Evolutionary conservation across 2,113 vertebrate species (phyloP), one percentile per base, ranked within the genome.

Genomic region (Nesospiza acunhae): DNA sequence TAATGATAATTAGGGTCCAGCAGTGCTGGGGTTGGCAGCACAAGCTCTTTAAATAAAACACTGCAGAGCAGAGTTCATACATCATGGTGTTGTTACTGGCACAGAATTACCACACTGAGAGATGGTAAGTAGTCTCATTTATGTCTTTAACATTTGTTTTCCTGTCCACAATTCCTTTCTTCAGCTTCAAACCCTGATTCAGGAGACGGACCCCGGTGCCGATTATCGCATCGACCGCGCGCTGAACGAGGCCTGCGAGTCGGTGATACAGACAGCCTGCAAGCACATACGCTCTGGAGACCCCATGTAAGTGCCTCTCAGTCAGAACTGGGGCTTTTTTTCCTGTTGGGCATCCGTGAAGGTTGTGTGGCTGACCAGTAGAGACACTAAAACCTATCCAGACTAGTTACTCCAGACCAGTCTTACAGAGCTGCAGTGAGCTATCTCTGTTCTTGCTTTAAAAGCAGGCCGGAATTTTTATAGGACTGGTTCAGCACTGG

Each of bases 231-330:
- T 99, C 2, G 99, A 99, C 94, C 97, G 99, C 6, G 99, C 99
- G 2, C 96, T 99, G 72, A 99, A 99, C 8, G 99, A 99, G 97
- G 99, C 99, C 82, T 99, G 99, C 2, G 99, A 99, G 82, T 99
- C 99, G 0, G 99, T 99, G 85, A 99, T 99, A 87, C 99, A 99
- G 97, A 99, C 99, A 0, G 99, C 99, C 96, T 99, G 99, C 98
- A 99, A 99, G 96, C 99, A 99, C 98, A 99, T 99, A 82, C 98
- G 99, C 18, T 99, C 97, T 1, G 99, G 99, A 96, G 99, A 99
- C 96, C 99, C 99, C 28, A 99, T 99, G 99, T 99, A 98, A 97
- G 99, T 98, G 69, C 42, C 59, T 70, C 21, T 33, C 8, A 2
- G 10, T 55, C 23, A 27, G 17, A 15, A 2, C 17, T 31, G 30